These are phyloP conservation scores for Hyaena hyaena DNA, from an alignment of 2,113 vertebrate species.

Conservation along the genomic window DNA sequence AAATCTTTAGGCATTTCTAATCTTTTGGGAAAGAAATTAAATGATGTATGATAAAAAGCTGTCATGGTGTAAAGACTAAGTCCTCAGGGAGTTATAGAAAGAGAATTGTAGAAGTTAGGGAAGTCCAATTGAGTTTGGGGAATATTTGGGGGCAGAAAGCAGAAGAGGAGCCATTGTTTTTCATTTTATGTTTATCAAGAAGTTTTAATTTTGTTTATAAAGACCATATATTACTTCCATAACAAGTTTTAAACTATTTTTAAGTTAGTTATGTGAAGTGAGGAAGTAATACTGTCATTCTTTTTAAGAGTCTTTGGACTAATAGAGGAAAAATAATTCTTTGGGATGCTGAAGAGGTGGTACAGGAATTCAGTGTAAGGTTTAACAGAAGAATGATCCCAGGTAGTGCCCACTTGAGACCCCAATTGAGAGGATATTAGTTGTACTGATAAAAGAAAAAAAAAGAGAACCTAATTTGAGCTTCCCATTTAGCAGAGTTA, in stretches of 20 bases:
- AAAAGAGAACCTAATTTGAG: neutral
- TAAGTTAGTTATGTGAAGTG: neutral
- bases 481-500: neutral
- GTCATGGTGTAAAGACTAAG: neutral
- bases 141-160: neutral
- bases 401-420: neutral
- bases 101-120: neutral
- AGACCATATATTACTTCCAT: neutral
- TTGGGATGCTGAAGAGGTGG: neutral
- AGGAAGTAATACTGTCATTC: neutral
- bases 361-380: neutral
- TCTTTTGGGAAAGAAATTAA: slow-evolving; percentile 2
- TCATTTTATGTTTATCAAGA: slow-evolving; percentile 32
- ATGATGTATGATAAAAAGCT: neutral
- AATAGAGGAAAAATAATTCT: neutral
- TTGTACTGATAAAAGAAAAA: no score
- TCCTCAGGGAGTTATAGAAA: neutral
- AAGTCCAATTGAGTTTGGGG: neutral
- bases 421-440: no score
- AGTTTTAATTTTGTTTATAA: slow-evolving; percentile 26
- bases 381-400: neutral
- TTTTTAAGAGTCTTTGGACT: slow-evolving; percentile 20
- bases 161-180: slow-evolving; percentile 3
- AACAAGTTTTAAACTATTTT: slow-evolving; percentile 20
- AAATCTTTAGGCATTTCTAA: neutral